Conservation (phyloP, 2,797 vertebrate genomes). For the Furcifer pardalis region DNA sequence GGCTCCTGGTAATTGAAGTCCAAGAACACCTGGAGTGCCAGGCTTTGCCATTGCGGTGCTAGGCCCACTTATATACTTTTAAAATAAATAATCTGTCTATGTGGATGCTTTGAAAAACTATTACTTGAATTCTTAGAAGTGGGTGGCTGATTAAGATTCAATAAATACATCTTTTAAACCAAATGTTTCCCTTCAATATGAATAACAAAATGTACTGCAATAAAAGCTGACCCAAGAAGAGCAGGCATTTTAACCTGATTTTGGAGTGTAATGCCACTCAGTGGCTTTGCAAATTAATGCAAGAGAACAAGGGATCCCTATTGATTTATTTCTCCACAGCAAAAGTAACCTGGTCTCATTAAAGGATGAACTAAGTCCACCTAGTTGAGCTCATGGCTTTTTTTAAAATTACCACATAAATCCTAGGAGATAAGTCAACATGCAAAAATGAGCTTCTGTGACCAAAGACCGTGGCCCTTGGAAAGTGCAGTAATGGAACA, state of each 20-base stretch:
- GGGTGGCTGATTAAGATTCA: no score
- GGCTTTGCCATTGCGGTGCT: no score
- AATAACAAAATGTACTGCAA: background rate
- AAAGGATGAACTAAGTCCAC: background rate
- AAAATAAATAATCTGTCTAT: no score
- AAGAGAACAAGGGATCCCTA: slow-evolving; percentile 16
- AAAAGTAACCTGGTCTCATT: background rate
- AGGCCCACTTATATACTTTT: no score
- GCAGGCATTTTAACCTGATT: background rate
- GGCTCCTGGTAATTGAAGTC: no score
- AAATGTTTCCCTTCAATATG: background rate
- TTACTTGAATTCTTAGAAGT: background rate
- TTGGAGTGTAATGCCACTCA: slow-evolving; percentile 66
- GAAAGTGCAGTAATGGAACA: background rate
- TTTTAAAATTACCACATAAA: background rate
- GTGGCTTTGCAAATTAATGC: slow-evolving; percentile 61
- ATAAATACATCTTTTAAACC: background rate
- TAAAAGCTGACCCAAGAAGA: background rate
- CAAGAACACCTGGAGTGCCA: no score
- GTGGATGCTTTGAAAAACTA: no score
- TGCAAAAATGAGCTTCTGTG: background rate
- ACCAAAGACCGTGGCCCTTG: background rate
- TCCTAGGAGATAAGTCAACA: background rate
- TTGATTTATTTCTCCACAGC: background rate
- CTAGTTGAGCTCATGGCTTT: background rate